A percentile compares a stretch with the other conserved stretches of the same genome.
phyloP scores from a whole-genome alignment of 37 sponge, comb jelly and placozoan genomes.

The Cladorhizidae sp. region DNA sequence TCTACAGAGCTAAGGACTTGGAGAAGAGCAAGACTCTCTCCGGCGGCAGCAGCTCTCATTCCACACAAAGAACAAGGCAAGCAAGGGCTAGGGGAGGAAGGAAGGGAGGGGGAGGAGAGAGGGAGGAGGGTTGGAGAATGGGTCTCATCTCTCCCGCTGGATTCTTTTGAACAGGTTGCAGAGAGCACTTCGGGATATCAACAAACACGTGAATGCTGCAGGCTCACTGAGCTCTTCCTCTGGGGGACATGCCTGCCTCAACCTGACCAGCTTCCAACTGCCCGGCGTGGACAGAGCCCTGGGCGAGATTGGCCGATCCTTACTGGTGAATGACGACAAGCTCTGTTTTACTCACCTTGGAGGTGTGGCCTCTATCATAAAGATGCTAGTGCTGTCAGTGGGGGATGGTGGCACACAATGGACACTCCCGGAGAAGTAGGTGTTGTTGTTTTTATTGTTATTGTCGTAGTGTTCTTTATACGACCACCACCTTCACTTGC shows the following conservation, averaged over 20 bases:
- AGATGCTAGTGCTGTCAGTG: conserved; percentile 15
- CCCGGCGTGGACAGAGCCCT: conserved; percentile 50
- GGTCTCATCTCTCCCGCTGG: not conserved
- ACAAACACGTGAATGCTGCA: conserved; percentile 25
- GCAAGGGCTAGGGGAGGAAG: no score
- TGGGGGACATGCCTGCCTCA: not conserved
- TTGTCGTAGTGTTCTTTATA: not conserved
- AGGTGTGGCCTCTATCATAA: conserved; percentile 35
- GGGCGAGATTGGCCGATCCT: conserved; percentile 43
- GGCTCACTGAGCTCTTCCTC: not conserved
- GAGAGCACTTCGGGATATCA: conserved; percentile 52
- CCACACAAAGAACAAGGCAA: conserved; percentile 1
- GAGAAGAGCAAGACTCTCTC: not conserved
- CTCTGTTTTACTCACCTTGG: conserved; percentile 64
- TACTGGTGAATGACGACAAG: conserved; percentile 16
- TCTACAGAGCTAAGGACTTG: not conserved
- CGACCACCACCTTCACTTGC: not conserved
- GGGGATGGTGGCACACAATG: conserved; percentile 1
- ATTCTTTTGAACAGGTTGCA: conserved; percentile 12
- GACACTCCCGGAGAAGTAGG: conserved; percentile 30
- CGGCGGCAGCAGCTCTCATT: not conserved
- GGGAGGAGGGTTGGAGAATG: no score
- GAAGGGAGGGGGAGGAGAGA: no score
- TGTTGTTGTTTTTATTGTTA: not conserved
- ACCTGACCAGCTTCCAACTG: conserved; percentile 6